These are phyloP conservation scores for Myocastor coypus DNA, from an alignment of 2,113 vertebrate genomes.

Conservation along the genomic window DNA sequence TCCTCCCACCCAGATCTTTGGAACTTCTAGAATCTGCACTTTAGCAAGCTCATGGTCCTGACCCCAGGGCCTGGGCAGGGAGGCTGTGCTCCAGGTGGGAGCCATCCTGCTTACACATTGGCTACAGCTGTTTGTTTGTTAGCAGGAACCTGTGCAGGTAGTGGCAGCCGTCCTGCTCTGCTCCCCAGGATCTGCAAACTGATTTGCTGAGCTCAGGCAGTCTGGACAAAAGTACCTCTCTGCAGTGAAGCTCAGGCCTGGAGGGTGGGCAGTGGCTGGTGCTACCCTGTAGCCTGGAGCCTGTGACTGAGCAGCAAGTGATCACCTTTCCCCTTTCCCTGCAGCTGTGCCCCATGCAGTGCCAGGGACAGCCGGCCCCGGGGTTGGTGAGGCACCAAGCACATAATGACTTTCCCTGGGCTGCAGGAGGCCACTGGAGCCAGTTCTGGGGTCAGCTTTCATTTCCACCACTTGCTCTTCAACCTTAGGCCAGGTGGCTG, in stretches of 20 bases:
- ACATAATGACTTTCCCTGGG: not conserved
- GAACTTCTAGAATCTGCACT: not conserved
- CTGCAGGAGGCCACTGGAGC: not conserved
- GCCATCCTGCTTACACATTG: not conserved
- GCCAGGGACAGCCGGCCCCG: not conserved
- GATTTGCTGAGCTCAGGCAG: not conserved
- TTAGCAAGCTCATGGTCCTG: not conserved
- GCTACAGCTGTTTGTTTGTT: not conserved
- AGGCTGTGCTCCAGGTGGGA: not conserved
- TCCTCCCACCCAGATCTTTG: not conserved
- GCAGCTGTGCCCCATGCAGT: not conserved
- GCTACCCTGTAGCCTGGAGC: not conserved
- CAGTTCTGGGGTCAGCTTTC: not conserved
- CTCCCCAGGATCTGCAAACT: not conserved
- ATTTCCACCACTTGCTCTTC: not conserved
- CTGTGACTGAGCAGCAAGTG: no score
- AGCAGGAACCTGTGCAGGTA: not conserved
- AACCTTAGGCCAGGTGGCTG: not conserved
- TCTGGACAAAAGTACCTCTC: not conserved
- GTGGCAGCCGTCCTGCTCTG: not conserved
- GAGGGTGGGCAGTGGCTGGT: not conserved
- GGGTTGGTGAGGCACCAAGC: not conserved
- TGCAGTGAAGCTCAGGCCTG: not conserved
- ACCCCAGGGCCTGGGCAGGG: not conserved
- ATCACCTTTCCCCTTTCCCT: no score